Base-by-base conservation (phyloP, 2,113 vertebrate genomes). In the Tragelaphus strepsiceros region DNA sequence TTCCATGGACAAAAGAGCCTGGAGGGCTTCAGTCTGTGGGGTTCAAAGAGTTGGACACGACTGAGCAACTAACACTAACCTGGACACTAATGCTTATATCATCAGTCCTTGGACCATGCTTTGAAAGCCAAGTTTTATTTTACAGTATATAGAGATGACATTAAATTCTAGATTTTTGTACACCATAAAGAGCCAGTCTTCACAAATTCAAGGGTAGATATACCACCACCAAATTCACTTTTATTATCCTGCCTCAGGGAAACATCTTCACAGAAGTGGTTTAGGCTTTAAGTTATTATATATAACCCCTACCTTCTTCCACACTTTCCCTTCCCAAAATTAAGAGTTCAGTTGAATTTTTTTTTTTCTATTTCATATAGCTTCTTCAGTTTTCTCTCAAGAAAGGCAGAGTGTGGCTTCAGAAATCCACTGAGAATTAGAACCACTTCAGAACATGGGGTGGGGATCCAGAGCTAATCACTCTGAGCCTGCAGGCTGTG, bases 381-480 rank as follows among this genome's bases (percentile, higher is more conserved):
- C 4, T 82, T 93, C 81, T 89, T 92, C 46, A 91, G n/a, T 64
- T 86, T 85, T 89, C 82, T 96, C 46, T 77, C 88, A 77, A 82
- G 59, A 95, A 91, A 49, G 58, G 56, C 49, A 91, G 80, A 62
- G 16, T 26, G 61, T 71, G 49, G 28, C 74, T 94, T 92, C 87
- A 59, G 93, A 88, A 97, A 92, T 28, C 83, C 74, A 78, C 62
- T 4, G 54, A 90, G 95, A 84, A 80, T 32, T 67, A 84, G 58
- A 80, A 30, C 17, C 9, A 49, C 61, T 90, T 87, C 59, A 43
- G 35, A 97, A 32, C 11, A 86, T 49, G 54, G 81, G 21, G 43
- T 81, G 32, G 32, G 53, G 62, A 62, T 24, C 59, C 51, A 58
- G 67, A 77, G 30, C 32, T 88, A 71, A 95, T 97, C 78, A 56